Evolutionary conservation across 2,113 vertebrate species (phyloP), one percentile per base, ranked within the genome.

Genomic region (Thomomys bottae): DNA sequence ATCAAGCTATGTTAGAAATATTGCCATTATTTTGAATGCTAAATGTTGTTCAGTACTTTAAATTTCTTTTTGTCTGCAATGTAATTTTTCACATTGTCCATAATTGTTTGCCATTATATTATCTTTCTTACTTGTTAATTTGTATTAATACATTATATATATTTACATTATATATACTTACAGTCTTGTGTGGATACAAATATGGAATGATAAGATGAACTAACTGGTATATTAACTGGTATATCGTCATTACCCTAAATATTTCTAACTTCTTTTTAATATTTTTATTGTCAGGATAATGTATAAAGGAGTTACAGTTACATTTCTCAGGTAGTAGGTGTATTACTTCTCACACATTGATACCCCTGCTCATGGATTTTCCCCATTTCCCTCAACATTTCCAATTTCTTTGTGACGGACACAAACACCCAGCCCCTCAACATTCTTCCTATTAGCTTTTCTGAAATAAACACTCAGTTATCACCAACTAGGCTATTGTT

Each of bases 1-100:
- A 84, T 78, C 81, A 92, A 96, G 94, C 49, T 21, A 38, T 93
- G 85, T 92, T 93, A 49, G 38, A 85, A 84, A 96, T 81, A 40
- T 54, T 76, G 91, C 72, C 59, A 84, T 61, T 76, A 71, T 89
- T 92, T 94, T 83, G 91, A 92, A 87, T 89, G 67, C 0, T 49
- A 24, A 63, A 36, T 63, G 57, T 36, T 57, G 83, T 61, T 83
- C 30, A 67, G 11, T 64, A 3, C 66, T 93, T 84, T 82, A 63
- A 87, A 91, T 88, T 85, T 59, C 17, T 75, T 87, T 95, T 94
- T n/a, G 30, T 18, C 54, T 18, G 81, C 54, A 86, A 81, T 10
- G 87, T 8, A 12, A 78, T 11, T 66, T 34, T 88, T 85, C 42
- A 82, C 17, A 36, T 34, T 36, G 18, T 89, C 42, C 91, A 71